Base-by-base conservation (phyloP, 2,888 invertebrate species). In the Autographa pulchrina region DNA sequence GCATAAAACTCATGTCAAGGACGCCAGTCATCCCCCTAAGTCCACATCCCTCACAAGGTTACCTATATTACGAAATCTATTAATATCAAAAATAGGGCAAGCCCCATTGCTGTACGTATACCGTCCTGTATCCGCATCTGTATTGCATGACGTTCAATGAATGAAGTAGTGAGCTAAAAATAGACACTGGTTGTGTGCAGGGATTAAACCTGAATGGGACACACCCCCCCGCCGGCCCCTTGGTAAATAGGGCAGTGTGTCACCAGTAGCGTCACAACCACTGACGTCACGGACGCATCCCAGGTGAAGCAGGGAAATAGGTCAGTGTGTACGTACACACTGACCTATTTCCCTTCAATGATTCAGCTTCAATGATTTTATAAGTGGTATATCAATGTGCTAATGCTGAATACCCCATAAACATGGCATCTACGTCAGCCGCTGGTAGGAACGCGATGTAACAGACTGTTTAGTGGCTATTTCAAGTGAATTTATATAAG, bases 111-210 rank as follows among this genome's bases (percentile, higher is more conserved):
- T 62, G 71, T 65, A 65, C 48, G 67, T 63, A 69, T 61, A 71
- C 70, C 70, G 35, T 43, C 48, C 48, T 48, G 16, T 48, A 48
- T n/a, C 67, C 67, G 70, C 68, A 80, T 75, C 77, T 80, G 77
- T 78, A 77, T 72, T 77, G 78, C 75, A 78, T 85, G 80, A 77
- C 85, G 86, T 89, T 89, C 90, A 86, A 88, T 94, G 94, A 95
- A 94, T 94, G 94, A 88, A 94, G 87, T 92, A 88, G 92, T 91
- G 89, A 80, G 83, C 92, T 94, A 93, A 92, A 94, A 92, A 92
- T 94, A 93, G 90, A 70, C 64, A 69, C 73, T 70, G 70, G 82
- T 77, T 76, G 77, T 85, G 80, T 89, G 87, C 90, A 90, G 88
- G 90, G 92, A 92, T 91, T 90, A 90, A 88, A 89, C 83, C 83